Evolutionary conservation across 2,113 vertebrate genomes (phyloP), one percentile per base, ranked within the genome.

Genomic region (Tupaia chinensis): DNA sequence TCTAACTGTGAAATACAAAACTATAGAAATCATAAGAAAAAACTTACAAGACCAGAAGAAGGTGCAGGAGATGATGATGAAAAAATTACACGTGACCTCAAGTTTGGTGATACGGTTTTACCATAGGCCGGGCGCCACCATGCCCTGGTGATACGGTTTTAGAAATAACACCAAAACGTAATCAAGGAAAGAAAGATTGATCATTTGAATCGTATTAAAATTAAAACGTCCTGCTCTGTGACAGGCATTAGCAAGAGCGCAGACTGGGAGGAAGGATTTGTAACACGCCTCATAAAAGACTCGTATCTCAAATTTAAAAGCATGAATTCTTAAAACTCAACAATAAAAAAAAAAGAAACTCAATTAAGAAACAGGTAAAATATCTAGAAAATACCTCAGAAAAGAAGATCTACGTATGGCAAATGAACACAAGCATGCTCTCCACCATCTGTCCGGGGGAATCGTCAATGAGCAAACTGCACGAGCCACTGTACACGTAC

Each of bases 401-500:
- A 60, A 56, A 61, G 29, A 32, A 83, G 29, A 17, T 11, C 1
- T 9, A 23, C 6, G 11, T 16, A 13, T 1, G 13, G 14, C 2
- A 61, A 56, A 2, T 16, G 23, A 70, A 10, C 22, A 23, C 2
- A 23, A 65, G 25, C 15, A 11, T 6, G 32, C 17, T 32, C 4
- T 9, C 5, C 3, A 10, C 44, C 8, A 9, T 20, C 10, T 58
- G 29, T 22, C 56, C 0, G 5, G n/a, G 32, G 19, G 23, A 69
- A 29, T 7, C 44, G 14, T 9, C 22, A 77, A 15, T 3, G 9
- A 20, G 65, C 32, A 32, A 23, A 25, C 5, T 3, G 7, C 7
- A 29, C 1, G 25, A 77, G 3, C 27, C 61, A 8, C 9, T 16
- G 9, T 0, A 32, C 27, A 23, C 32, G n/a, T 72, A 20, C 0